Percentiles rank a stretch among this genome's conserved stretches.
These are phyloP conservation scores for Paramormyrops hopkinsi DNA, from an alignment of 2,797 vertebrate genomes.

Conservation along the genomic window DNA sequence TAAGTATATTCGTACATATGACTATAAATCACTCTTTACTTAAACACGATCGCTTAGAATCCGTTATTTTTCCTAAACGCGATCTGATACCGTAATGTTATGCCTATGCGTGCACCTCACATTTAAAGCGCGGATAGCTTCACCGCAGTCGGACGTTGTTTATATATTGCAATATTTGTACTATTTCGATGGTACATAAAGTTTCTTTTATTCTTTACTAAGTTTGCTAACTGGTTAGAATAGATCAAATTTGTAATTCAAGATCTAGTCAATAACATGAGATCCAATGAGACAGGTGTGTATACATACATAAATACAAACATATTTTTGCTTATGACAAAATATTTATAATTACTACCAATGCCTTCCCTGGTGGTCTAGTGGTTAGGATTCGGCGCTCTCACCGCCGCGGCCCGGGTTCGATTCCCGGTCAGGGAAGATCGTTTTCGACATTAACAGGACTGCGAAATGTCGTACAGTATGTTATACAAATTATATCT, in stretches of 20 bases:
- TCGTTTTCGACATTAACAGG: background rate
- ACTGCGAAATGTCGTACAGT: background rate
- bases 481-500: background rate
- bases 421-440: slow-evolving; percentile 52
- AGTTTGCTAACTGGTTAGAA: background rate
- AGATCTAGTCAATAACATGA: background rate
- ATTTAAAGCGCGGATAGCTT: background rate
- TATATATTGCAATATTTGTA: background rate
- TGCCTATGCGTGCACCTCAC: background rate
- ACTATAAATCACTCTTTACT: background rate
- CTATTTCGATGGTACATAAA: background rate
- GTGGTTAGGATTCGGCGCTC: slow-evolving; percentile 68
- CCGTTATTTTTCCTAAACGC: background rate
- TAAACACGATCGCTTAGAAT: background rate
- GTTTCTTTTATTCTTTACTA: background rate
- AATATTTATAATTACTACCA: fast-evolving
- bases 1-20: background rate
- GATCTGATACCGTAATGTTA: background rate
- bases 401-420: slow-evolving; percentile 58
- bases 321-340: background rate
- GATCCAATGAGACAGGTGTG: background rate
- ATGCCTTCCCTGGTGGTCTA: slow-evolving; percentile 60
- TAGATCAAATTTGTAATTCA: background rate
- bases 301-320: background rate
- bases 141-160: background rate